Conservation (phyloP, 2,113 vertebrate genomes). For the Platysternon megacephalum region DNA sequence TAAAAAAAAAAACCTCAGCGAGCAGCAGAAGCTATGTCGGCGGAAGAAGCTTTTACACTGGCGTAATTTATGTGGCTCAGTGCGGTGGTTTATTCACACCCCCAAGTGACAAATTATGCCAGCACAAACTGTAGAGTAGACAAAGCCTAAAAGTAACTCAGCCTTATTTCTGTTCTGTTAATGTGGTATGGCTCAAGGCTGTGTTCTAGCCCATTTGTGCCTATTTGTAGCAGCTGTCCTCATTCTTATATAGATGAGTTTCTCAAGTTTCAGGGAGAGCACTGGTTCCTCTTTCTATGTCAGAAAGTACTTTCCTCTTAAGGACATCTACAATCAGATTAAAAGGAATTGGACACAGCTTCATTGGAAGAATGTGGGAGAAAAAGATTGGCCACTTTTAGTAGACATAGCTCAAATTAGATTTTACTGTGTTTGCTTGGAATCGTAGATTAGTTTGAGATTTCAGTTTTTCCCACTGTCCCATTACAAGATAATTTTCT, state of each 20-base stretch:
- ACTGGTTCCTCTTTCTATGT: background rate
- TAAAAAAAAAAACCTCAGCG: too few relatives aligned
- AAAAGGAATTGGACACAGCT: background rate
- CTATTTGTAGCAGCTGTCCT: conserved; percentile 46
- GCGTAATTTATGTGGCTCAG: too few relatives aligned
- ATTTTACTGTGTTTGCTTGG: background rate
- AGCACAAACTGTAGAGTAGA: too few relatives aligned
- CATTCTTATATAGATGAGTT: background rate
- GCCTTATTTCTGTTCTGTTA: conserved; percentile 6
- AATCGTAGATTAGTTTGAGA: background rate
- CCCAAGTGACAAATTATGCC: too few relatives aligned
- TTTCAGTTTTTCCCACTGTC: background rate
- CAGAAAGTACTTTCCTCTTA: background rate
- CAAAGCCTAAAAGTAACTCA: background rate
- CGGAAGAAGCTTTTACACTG: too few relatives aligned
- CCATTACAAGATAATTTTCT: background rate
- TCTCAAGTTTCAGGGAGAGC: background rate
- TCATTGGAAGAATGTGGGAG: background rate
- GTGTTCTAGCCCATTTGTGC: conserved; percentile 46
- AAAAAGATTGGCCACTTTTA: background rate
- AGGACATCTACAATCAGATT: background rate
- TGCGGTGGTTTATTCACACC: too few relatives aligned
- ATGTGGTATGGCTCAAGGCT: background rate
- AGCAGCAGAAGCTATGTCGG: too few relatives aligned
- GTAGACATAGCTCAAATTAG: background rate